Conservation (phyloP, 2,888 invertebrate species). For the Trachelus iudaicus region DNA sequence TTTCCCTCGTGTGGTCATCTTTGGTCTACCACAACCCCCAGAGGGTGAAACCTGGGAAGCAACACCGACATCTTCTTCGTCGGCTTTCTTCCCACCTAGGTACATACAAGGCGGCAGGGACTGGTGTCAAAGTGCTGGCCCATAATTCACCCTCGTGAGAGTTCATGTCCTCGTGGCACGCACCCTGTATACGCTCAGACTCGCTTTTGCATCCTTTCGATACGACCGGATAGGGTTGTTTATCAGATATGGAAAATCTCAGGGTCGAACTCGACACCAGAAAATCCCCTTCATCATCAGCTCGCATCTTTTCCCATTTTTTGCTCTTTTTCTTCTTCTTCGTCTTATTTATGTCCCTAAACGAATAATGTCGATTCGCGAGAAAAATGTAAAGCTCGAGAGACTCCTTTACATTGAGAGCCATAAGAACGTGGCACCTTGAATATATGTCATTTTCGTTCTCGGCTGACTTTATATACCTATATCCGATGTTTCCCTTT, state of each 20-base stretch:
- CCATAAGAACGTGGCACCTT: not conserved
- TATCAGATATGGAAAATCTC: constrained; percentile 5
- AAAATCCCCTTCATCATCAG: not conserved
- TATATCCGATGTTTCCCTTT: not conserved
- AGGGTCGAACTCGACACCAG: not conserved
- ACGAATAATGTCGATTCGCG: not conserved
- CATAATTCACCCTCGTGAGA: constrained; percentile 51
- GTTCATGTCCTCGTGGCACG: constrained; percentile 55
- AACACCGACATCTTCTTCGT: not conserved
- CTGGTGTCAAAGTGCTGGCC: constrained; percentile 53
- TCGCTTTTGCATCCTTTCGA: constrained; percentile 16
- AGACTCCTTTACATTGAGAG: not conserved
- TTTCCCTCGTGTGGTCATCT: not conserved
- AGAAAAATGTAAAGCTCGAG: not conserved
- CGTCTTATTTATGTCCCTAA: not conserved
- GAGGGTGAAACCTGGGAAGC: not conserved
- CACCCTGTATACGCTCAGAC: constrained; percentile 27
- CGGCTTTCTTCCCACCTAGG: constrained; percentile 7
- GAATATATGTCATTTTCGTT: not conserved
- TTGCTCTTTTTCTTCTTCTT: not conserved
- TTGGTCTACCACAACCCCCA: not conserved
- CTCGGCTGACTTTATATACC: not conserved
- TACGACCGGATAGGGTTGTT: constrained; percentile 6
- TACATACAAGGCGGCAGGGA: constrained; percentile 31
- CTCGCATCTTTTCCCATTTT: not conserved